These are phyloP conservation scores for Crocodylus rhombifer DNA, from an alignment of 2,797 vertebrate genomes.

Conservation along the genomic window DNA sequence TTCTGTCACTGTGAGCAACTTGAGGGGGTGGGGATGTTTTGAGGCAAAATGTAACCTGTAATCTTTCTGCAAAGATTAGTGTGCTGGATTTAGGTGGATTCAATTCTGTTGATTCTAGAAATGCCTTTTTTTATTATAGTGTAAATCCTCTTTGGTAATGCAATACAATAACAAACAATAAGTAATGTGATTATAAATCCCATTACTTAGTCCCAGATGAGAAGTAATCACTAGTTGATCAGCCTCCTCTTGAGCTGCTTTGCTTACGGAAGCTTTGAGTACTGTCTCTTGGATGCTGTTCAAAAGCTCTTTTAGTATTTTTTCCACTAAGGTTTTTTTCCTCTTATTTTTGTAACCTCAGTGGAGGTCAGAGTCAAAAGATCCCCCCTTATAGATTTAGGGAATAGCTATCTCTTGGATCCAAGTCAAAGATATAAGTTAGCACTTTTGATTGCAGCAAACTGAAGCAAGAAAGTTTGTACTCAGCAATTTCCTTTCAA, in stretches of 20 bases:
- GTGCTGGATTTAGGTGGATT: background rate
- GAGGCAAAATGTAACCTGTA: background rate
- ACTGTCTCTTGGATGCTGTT: background rate
- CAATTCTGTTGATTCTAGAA: slow-evolving; percentile 18
- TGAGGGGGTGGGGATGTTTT: too few species aligned
- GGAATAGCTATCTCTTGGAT: background rate
- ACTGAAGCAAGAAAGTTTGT: background rate
- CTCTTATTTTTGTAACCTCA: background rate
- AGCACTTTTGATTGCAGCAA: background rate
- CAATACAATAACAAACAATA: background rate
- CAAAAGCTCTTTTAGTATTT: background rate
- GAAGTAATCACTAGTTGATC: background rate
- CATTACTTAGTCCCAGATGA: background rate
- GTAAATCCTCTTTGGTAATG: background rate
- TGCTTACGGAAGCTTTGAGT: background rate
- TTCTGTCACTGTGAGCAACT: background rate
- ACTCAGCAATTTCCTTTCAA: background rate
- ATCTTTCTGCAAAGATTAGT: background rate
- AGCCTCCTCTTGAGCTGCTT: background rate
- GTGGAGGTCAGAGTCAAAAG: background rate
- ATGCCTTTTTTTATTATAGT: background rate
- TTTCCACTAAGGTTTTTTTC: background rate
- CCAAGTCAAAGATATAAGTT: background rate
- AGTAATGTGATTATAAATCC: background rate
- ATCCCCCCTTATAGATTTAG: background rate